A percentile compares a stretch with the other conserved stretches of the same genome.
Evolutionary conservation across 2,113 vertebrate species (phyloP).

Genomic region (Mixornis gularis): DNA sequence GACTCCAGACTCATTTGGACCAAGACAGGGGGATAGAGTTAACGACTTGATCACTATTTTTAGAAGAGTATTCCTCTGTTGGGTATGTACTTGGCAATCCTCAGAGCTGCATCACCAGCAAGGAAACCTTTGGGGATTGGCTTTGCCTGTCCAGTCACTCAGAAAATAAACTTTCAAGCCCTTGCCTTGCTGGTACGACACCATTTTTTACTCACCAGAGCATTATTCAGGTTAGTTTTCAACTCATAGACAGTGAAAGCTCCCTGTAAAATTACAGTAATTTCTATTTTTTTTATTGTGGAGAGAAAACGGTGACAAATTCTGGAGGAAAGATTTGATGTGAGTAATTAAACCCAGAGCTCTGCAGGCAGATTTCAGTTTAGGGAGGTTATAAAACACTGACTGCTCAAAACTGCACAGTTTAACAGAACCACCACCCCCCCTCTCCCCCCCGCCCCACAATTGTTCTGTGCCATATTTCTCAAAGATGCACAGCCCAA

Average conservation of each 20-base stretch:
- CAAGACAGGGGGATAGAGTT: not conserved
- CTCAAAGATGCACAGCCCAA: not conserved
- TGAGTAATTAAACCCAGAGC: not conserved
- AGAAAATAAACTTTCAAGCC: slow-evolving; percentile 14
- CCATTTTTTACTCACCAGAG: not conserved
- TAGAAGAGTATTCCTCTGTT: not conserved
- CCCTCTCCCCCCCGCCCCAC: too few species aligned
- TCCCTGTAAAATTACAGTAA: not conserved
- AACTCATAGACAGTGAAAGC: not conserved
- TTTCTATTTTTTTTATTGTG: not conserved
- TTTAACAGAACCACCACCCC: not conserved
- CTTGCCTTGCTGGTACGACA: not conserved
- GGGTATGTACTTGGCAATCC: not conserved
- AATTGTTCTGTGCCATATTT: not conserved
- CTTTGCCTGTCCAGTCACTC: slow-evolving; percentile 22
- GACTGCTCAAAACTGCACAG: not conserved
- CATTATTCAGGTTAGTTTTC: not conserved
- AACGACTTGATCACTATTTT: not conserved
- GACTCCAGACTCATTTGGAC: not conserved
- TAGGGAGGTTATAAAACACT: not conserved
- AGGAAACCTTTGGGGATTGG: not conserved
- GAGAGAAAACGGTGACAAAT: not conserved
- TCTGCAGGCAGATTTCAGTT: not conserved
- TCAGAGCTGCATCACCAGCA: not conserved
- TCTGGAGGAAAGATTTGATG: not conserved